Conservation (phyloP, 2,113 vertebrate species). For the Callaeas wilsoni region DNA sequence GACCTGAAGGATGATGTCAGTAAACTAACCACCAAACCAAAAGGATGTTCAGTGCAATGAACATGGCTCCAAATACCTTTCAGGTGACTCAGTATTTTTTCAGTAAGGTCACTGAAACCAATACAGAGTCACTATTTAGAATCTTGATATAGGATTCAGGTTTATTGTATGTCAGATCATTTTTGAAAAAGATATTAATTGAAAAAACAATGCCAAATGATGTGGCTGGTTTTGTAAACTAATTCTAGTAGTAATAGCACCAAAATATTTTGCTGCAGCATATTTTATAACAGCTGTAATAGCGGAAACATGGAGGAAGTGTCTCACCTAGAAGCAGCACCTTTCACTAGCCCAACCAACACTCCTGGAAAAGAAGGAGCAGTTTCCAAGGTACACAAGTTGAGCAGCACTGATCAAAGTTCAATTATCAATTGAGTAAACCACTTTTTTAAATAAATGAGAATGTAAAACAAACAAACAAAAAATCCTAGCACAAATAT, state of each 20-base stretch:
- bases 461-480: neutral
- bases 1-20: neutral
- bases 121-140: neutral
- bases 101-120: neutral
- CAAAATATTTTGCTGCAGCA: neutral
- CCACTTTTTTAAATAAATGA: neutral
- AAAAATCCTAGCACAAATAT: neutral
- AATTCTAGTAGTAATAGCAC: neutral
- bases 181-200: neutral
- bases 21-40: neutral
- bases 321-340: neutral
- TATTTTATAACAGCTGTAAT: neutral
- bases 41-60: neutral
- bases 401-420: neutral
- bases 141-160: neutral
- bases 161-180: neutral
- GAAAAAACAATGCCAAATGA: neutral
- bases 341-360: neutral
- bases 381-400: neutral
- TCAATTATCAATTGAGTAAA: neutral
- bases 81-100: neutral
- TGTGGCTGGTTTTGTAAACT: neutral
- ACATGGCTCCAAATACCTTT: neutral
- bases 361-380: neutral
- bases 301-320: neutral